Conservation (phyloP, 2,888 invertebrate species). For the Cabera pusaria region DNA sequence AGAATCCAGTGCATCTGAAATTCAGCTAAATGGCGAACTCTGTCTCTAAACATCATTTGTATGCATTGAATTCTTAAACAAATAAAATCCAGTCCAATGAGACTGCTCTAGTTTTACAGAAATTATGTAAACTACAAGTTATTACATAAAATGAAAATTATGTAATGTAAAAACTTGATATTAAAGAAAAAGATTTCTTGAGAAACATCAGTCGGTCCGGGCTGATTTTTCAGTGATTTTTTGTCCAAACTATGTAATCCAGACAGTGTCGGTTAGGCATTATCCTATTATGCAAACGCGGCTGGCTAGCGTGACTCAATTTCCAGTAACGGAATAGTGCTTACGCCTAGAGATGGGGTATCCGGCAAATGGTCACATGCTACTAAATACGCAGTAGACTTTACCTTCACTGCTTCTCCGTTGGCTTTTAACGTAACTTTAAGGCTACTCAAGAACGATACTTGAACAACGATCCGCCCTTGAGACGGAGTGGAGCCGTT, state of each 20-base stretch:
- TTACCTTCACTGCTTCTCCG: too few relatives aligned
- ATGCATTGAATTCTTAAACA: conserved; percentile 22
- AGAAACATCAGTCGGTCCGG: too few relatives aligned
- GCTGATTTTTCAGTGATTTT: too few relatives aligned
- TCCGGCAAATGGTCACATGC: too few relatives aligned
- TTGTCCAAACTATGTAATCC: conserved; percentile 28
- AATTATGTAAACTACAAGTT: neutral
- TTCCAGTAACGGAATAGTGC: too few relatives aligned
- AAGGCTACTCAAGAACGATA: too few relatives aligned
- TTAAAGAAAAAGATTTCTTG: too few relatives aligned
- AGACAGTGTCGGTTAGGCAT: conserved; percentile 38
- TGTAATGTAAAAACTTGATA: too few relatives aligned
- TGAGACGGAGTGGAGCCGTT: too few relatives aligned
- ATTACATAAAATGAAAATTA: neutral
- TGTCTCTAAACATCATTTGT: conserved; percentile 15
- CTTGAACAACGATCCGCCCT: too few relatives aligned
- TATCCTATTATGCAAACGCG: conserved; percentile 49
- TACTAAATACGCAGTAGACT: too few relatives aligned
- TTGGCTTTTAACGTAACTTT: too few relatives aligned
- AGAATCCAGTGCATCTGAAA: conserved; percentile 12
- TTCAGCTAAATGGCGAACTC: conserved; percentile 12
- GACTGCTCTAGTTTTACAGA: conserved; percentile 1
- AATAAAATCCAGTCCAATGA: conserved; percentile 10
- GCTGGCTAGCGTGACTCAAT: conserved; percentile 38
- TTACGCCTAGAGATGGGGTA: conserved; percentile 4